phyloP scores from a whole-genome alignment of 1,140 invertebrate species.

The Drosophila parvula region DNA sequence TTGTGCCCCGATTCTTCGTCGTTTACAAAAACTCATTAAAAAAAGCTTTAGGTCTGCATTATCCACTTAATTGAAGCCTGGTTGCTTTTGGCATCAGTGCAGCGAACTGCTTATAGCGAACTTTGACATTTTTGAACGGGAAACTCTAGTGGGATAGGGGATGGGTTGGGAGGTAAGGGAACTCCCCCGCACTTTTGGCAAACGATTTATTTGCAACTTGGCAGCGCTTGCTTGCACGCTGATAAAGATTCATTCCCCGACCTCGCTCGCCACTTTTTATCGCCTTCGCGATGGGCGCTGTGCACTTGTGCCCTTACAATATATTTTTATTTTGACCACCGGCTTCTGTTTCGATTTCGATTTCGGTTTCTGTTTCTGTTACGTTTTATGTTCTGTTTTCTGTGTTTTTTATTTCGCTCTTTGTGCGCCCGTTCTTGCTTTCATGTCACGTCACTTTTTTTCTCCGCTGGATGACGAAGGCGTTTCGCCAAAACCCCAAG shows the following conservation, averaged over 20 bases:
- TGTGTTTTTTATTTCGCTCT: conserved; percentile 51
- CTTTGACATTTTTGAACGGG: conserved; percentile 51
- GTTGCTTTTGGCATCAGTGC: conserved; percentile 5
- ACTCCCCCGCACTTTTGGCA: conserved; percentile 46
- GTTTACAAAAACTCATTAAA: neutral
- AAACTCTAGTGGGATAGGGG: neutral
- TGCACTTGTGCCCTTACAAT: conserved; percentile 29
- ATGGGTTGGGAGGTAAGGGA: neutral
- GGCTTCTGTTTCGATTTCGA: conserved; percentile 48
- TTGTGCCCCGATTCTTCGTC: neutral
- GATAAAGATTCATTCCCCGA: conserved; percentile 43
- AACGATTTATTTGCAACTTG: conserved; percentile 47
- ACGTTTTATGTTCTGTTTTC: conserved; percentile 40
- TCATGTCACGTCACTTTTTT: conserved; percentile 79
- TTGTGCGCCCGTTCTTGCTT: conserved; percentile 58
- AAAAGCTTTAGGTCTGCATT: neutral
- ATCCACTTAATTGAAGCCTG: neutral
- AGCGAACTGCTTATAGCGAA: conserved; percentile 21
- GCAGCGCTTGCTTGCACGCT: conserved; percentile 30
- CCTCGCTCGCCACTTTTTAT: conserved; percentile 41
- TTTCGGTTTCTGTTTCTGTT: conserved; percentile 42
- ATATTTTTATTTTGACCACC: conserved; percentile 53
- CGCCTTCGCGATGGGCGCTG: conserved; percentile 14
- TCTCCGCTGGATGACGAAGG: conserved; percentile 73
- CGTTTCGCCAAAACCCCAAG: conserved; percentile 60